These are phyloP conservation scores for Kryptolebias ocellatus DNA, from an alignment of 2,797 vertebrate genomes.

Conservation along the genomic window DNA sequence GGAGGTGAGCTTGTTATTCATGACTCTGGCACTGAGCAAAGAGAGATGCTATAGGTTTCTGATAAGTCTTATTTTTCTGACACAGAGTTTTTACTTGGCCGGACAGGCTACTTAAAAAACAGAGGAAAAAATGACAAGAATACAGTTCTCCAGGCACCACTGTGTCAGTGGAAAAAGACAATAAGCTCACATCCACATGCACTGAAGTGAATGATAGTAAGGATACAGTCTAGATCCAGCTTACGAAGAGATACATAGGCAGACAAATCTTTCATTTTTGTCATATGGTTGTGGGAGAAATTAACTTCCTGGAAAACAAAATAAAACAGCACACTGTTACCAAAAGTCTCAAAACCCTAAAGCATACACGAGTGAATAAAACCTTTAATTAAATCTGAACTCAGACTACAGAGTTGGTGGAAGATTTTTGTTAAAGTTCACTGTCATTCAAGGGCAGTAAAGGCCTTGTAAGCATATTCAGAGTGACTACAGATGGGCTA, in stretches of 20 bases:
- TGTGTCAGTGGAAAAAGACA: background rate
- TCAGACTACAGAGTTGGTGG: constrained; percentile 4
- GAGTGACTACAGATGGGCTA: constrained; percentile 73
- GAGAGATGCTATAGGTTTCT: background rate
- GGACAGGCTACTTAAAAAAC: background rate
- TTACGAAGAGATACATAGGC: constrained; percentile 81
- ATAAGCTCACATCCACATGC: background rate
- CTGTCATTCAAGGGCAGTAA: constrained; percentile 69
- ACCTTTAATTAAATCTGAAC: constrained; percentile 15
- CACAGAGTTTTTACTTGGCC: background rate
- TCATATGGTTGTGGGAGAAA: constrained; percentile 89
- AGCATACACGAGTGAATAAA: constrained; percentile 17
- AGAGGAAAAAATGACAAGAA: too few species aligned
- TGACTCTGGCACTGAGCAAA: background rate
- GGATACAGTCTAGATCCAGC: constrained; percentile 93
- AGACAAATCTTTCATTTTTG: constrained; percentile 87
- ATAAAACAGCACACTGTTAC: constrained; percentile 27
- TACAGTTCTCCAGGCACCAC: background rate
- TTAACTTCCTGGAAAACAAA: constrained; percentile 85
- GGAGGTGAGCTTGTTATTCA: background rate
- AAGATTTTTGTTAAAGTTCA: constrained; percentile 54
- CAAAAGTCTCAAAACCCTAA: constrained; percentile 20
- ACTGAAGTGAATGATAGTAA: constrained; percentile 36
- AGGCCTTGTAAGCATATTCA: constrained; percentile 69
- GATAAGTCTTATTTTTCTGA: background rate